These are phyloP conservation scores for Tonatia bakeri DNA, from an alignment of 2,113 vertebrate genomes.

Conservation along the genomic window DNA sequence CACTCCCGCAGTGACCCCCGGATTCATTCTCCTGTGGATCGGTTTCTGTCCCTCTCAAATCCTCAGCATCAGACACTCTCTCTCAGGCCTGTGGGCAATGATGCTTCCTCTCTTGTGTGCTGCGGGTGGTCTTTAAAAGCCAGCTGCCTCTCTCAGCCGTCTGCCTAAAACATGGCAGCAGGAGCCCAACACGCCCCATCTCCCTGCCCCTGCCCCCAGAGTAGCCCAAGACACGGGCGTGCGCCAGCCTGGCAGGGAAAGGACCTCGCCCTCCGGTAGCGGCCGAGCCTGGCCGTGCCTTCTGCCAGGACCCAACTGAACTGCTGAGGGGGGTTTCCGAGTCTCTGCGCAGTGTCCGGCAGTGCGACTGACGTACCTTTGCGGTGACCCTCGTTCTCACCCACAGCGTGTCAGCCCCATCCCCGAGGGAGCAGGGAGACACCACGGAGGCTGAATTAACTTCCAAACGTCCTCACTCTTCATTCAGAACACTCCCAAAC, in stretches of 20 bases:
- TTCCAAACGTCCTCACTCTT: background rate
- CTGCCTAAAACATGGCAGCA: slow-evolving; percentile 7
- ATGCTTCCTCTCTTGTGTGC: no score
- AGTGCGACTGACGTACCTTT: background rate
- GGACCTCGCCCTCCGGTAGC: background rate
- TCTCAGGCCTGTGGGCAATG: no score
- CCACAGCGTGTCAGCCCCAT: background rate
- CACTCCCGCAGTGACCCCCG: background rate
- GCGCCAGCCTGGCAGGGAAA: no score
- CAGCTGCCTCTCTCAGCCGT: background rate
- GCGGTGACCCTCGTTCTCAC: background rate
- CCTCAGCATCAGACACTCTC: no score
- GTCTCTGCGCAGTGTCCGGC: background rate
- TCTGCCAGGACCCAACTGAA: slow-evolving; percentile 16
- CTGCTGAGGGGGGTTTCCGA: slow-evolving; percentile 12
- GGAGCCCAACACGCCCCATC: background rate
- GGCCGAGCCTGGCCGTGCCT: background rate
- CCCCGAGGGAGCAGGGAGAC: background rate
- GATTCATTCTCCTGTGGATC: slow-evolving; percentile 40
- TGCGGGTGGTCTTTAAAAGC: background rate
- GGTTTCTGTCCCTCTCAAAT: slow-evolving; percentile 7
- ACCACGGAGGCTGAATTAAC: background rate
- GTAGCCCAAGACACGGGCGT: background rate
- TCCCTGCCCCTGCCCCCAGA: background rate
- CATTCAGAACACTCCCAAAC: background rate